These are phyloP conservation scores for Poeciliopsis gracilis DNA, from an alignment of 2,797 vertebrate genomes.

Conservation along the genomic window DNA sequence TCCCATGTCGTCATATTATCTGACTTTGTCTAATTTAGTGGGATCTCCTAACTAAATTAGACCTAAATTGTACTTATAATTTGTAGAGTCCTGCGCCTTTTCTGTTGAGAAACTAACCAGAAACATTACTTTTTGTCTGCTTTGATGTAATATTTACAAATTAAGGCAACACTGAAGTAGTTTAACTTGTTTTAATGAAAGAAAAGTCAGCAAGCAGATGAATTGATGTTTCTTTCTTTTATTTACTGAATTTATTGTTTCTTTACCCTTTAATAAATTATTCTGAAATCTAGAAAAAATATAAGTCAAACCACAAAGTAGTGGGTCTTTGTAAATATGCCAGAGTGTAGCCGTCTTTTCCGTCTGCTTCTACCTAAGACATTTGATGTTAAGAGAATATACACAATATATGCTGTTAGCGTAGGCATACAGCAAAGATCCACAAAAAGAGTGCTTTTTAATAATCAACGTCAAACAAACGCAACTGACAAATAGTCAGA, in stretches of 20 bases:
- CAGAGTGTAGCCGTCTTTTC: neutral
- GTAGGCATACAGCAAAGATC: neutral
- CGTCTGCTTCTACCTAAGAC: neutral
- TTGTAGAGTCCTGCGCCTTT: neutral
- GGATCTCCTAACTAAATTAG: neutral
- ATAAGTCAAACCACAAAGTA: neutral
- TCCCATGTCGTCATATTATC: neutral
- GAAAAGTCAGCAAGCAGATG: neutral
- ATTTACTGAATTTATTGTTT: neutral
- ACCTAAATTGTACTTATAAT: neutral
- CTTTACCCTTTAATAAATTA: neutral
- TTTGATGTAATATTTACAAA: neutral
- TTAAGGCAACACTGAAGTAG: neutral
- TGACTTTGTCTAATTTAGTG: conserved; percentile 4
- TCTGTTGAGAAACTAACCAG: neutral
- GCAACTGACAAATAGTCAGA: neutral
- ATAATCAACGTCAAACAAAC: neutral
- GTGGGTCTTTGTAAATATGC: neutral
- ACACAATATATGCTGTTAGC: neutral
- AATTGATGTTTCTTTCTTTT: too few species aligned
- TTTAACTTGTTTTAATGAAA: neutral
- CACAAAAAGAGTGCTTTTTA: neutral
- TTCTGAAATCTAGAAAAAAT: neutral
- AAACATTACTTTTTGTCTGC: neutral
- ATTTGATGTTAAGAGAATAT: neutral